Evolutionary conservation across 2,113 vertebrate genomes (phyloP), one percentile per base, ranked within the genome.

Genomic region (Calyptommatus sinebrachiatus): DNA sequence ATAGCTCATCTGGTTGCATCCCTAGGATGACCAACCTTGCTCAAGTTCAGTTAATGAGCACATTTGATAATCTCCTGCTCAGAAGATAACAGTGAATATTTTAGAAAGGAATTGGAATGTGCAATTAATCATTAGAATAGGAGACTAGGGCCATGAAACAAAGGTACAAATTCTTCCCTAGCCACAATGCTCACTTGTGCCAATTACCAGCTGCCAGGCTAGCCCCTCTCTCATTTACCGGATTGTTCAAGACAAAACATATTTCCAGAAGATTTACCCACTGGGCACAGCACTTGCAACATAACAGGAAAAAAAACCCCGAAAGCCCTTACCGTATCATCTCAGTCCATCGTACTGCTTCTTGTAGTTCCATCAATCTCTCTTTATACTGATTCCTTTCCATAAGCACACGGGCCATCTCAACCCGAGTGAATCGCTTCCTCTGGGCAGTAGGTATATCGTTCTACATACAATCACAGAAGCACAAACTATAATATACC

Each of bases 361-460:
- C 98, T 90, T 99, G 98, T 68, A 99, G 97, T 92, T 99, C 98
- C 98, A 99, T 99, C 91, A 99, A 82, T 68, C 98, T 95, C 94
- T 99, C 98, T 90, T 99, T 99, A 29, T 99, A 99, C 89, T 99
- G 98, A 90, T 99, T 99, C 87, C 98, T 96, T 87, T 99, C 98
- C 98, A 99, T 99, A 45, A 99, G 95, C 45, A 99, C 98, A 1
- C 98, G 93, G 22, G 98, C 98, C 98, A 99, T 99, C 86, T 99
- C 98, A 81, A 99, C 98, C 1, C 98, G 92, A 1, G 98, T 99
- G 85, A 99, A 99, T 46, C 98, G 95, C 77, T 99, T 99, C 82
- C 98, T 95, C 94, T 99, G 98, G 0, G 98, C 98, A 0, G 98
- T 99, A 2, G 98, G 98, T 57, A 99, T 97, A 1, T 99, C 98